These are phyloP conservation scores for Micrastur ruficollis DNA, from an alignment of 2,797 vertebrate genomes.

Conservation along the genomic window DNA sequence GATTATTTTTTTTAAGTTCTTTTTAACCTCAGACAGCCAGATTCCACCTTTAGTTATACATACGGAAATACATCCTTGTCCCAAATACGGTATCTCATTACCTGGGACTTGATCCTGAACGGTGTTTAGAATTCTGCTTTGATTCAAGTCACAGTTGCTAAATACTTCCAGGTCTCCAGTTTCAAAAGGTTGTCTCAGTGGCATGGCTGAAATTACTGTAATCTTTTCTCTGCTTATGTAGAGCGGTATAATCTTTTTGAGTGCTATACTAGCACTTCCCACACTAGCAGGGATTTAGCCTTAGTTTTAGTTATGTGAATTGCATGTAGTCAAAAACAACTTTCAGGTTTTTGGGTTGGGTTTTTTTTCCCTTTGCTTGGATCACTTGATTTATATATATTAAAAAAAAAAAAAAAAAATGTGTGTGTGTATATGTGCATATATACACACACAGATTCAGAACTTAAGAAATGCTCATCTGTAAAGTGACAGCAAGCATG, in stretches of 20 bases:
- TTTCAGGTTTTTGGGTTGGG: background rate
- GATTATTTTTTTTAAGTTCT: background rate
- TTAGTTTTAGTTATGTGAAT: constrained; percentile 28
- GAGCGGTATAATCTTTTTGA: background rate
- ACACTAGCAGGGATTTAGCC: background rate
- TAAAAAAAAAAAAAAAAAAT: background rate
- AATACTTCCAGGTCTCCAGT: background rate
- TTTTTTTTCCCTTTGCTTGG: background rate
- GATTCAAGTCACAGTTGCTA: background rate
- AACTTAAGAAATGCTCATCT: background rate
- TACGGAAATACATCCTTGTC: background rate
- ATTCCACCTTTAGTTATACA: background rate
- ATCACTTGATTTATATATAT: background rate
- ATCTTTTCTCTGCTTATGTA: background rate
- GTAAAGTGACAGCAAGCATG: background rate
- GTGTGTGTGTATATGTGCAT: background rate
- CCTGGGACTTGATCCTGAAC: background rate
- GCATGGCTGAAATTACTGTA: background rate
- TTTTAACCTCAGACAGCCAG: background rate
- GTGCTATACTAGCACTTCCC: constrained; percentile 21
- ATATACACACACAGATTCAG: background rate
- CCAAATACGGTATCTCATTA: background rate
- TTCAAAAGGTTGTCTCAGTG: background rate
- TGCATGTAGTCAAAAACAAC: background rate
- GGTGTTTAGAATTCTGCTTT: background rate